Conservation (phyloP, 2,113 vertebrate genomes). For the Eleginops maclovinus region DNA sequence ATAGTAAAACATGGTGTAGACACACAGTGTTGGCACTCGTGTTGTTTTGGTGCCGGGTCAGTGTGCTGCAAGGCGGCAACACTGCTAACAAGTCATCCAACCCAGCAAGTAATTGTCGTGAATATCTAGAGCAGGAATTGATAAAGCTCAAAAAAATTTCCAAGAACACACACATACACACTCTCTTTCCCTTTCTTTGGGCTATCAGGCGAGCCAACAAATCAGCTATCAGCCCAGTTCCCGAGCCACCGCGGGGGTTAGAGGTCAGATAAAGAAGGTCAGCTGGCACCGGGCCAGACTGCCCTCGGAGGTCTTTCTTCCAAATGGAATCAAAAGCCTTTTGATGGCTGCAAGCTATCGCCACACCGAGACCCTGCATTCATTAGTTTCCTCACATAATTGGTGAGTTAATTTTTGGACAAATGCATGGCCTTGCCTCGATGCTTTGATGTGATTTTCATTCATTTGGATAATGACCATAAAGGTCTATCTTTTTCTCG, state of each 20-base stretch:
- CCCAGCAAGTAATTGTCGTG: conserved; percentile 36
- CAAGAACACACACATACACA: not conserved
- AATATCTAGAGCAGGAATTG: conserved; percentile 24
- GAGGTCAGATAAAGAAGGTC: conserved; percentile 69
- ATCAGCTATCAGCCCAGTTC: conserved; percentile 63
- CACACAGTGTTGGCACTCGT: conserved; percentile 25
- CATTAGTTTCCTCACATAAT: conserved; percentile 68
- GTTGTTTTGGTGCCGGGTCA: conserved; percentile 25
- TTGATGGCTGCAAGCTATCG: conserved; percentile 30
- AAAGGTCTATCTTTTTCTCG: conserved; percentile 44
- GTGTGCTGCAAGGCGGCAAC: conserved; percentile 22
- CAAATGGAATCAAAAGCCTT: conserved; percentile 67
- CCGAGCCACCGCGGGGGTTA: conserved; percentile 51
- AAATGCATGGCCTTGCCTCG: conserved; percentile 62
- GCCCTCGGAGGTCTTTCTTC: conserved; percentile 46
- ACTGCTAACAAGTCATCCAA: conserved; percentile 40
- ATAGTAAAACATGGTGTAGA: conserved; percentile 30
- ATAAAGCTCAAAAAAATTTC: conserved; percentile 28
- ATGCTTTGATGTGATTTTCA: conserved; percentile 69
- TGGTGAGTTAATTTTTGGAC: conserved; percentile 74
- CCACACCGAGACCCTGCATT: conserved; percentile 51
- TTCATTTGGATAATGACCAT: conserved; percentile 80
- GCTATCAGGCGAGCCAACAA: conserved; percentile 49
- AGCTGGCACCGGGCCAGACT: conserved; percentile 59
- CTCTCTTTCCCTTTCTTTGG: not conserved